phyloP scores from a whole-genome alignment of 2,888 invertebrate species.

The Clivina fossor region DNA sequence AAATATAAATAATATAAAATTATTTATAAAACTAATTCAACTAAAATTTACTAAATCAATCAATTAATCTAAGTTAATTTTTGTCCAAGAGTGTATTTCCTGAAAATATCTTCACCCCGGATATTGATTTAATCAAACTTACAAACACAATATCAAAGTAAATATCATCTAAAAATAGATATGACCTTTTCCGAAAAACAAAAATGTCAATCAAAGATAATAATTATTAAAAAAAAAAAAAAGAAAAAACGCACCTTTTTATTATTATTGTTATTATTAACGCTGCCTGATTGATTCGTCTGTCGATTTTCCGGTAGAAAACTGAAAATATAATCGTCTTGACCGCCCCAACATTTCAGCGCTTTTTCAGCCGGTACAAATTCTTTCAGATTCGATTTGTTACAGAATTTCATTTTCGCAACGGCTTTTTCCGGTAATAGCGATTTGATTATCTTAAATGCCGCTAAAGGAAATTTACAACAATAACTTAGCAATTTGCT shows the following conservation, averaged over 20 bases:
- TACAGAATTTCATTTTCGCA: constrained; percentile 83
- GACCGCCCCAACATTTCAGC: constrained; percentile 79
- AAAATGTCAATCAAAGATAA: constrained; percentile 19
- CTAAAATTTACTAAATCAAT: too few relatives aligned
- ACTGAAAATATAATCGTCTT: constrained; percentile 69
- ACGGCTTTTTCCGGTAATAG: constrained; percentile 87
- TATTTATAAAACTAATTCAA: too few relatives aligned
- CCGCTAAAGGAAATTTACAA: constrained; percentile 59
- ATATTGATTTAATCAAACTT: too few relatives aligned
- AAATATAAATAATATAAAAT: too few relatives aligned
- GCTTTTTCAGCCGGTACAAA: constrained; percentile 75
- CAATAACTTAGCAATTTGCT: too few relatives aligned
- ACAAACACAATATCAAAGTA: too few relatives aligned
- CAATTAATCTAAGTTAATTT: too few relatives aligned
- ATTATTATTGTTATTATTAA: constrained; percentile 51
- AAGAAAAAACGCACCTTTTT: constrained; percentile 53
- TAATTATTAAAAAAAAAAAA: neutral
- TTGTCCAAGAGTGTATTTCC: too few relatives aligned
- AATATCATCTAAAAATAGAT: too few relatives aligned
- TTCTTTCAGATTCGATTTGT: constrained; percentile 72
- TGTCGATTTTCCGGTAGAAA: constrained; percentile 64
- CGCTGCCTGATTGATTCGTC: constrained; percentile 27
- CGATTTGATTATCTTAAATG: constrained; percentile 86
- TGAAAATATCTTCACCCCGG: too few relatives aligned
- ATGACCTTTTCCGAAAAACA: too few relatives aligned